Evolutionary conservation across 2,113 vertebrate species (phyloP).

Genomic region (Verasper variegatus): DNA sequence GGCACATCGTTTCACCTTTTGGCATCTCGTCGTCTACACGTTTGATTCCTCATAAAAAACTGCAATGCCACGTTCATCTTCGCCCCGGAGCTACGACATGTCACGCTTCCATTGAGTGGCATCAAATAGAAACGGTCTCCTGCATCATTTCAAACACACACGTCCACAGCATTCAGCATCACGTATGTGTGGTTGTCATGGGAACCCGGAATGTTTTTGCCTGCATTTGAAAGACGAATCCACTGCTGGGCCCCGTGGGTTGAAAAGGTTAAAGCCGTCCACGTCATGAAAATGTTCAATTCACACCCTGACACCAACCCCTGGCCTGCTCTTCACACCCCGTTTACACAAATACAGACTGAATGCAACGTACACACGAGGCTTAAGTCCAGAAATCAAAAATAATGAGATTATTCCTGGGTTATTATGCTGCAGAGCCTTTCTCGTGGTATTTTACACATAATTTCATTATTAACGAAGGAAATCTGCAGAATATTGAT

Average conservation of each 20-base stretch:
- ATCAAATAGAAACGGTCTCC: slow-evolving; percentile 46
- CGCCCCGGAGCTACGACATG: slow-evolving; percentile 35
- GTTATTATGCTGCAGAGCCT: not conserved
- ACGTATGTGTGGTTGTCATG: slow-evolving; percentile 17
- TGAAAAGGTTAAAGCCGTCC: slow-evolving; percentile 51
- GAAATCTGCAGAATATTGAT: not conserved
- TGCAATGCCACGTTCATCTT: slow-evolving; percentile 12
- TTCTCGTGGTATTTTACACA: not conserved
- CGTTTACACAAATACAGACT: slow-evolving; percentile 47
- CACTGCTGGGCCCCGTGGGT: slow-evolving; percentile 4
- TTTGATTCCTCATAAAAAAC: slow-evolving; percentile 46
- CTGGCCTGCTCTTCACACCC: slow-evolving; percentile 24
- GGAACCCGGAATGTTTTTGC: slow-evolving; percentile 33
- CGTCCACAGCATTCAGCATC: not conserved
- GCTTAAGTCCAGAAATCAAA: not conserved
- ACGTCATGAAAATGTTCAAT: slow-evolving; percentile 23
- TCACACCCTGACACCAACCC: slow-evolving; percentile 9
- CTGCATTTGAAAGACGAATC: slow-evolving; percentile 28
- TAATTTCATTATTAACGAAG: slow-evolving; percentile 11
- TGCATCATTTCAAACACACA: slow-evolving; percentile 33
- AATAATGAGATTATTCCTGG: not conserved
- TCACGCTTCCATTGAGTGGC: slow-evolving; percentile 4
- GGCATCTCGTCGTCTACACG: not conserved
- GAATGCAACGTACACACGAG: slow-evolving; percentile 17
- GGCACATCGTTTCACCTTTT: slow-evolving; percentile 26